Base-by-base conservation (phyloP, 2,113 vertebrate species). In the Chauna torquata region DNA sequence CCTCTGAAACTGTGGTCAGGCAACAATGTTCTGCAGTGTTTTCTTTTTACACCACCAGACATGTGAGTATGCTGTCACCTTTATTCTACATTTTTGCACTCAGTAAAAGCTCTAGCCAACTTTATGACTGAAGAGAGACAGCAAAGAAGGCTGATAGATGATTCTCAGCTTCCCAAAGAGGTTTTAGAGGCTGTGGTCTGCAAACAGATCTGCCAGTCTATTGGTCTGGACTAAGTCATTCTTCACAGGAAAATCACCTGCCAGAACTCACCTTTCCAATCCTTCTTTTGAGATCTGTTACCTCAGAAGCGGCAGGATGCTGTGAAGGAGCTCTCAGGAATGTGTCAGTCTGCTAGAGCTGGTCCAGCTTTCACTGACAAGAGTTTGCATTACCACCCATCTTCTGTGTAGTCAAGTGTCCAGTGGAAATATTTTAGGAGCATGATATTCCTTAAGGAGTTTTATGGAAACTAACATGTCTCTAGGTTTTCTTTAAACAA, bases 21-120 rank as follows among this genome's bases (percentile, higher is more conserved):
- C 59, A 78, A 36, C 50, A 86, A 3, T 10, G 16, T 88, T 86
- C 79, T 91, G 32, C 22, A 57, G 1, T 66, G 16, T 90, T 83
- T 90, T 94, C 49, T 66, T 95, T 80, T 90, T 58, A 76, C 15
- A 44, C 24, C 32, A 22, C 18, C 52, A 57, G 59, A 49, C 40
- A 17, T 70, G 27, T 0, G 3, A 85, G 91, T 30, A 3, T 42
- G 19, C 0, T 0, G 16, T 94, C 25, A 45, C 12, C 32, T 66
- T 82, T 75, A 55, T n/a, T 82, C 22, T 64, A 17, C 10, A 2
- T 44, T 61, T 95, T 93, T 88, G 71, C n/a, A 45, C 0, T 0
- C 25, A 55, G 40, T 50, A 79, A 82, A 68, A 75, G 0, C 23
- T 55, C 6, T 40, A 62, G 24, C 47, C 44, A 71, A 65, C 2